Conservation (phyloP, 2,797 vertebrate genomes). For the Neosalanx taihuensis region DNA sequence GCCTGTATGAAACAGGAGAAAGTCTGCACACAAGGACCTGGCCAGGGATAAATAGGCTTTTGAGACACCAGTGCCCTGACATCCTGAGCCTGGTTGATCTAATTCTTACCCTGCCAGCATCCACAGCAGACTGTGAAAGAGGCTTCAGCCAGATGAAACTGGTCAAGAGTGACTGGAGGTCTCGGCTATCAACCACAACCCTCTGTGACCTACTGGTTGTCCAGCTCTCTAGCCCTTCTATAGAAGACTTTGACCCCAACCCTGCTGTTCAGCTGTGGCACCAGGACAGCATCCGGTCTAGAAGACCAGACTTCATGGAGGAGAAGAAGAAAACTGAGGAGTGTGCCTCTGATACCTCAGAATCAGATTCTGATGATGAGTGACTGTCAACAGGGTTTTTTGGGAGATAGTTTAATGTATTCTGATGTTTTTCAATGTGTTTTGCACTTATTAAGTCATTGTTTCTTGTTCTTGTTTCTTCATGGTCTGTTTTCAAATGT, state of each 20-base stretch:
- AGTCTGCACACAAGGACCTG: not conserved
- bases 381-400: too few species aligned
- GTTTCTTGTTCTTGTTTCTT: too few species aligned
- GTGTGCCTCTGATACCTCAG: too few species aligned
- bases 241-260: constrained; percentile 20
- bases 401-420: too few species aligned
- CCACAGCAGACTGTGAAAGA: constrained; percentile 52
- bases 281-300: not conserved
- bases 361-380: too few species aligned
- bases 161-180: constrained; percentile 14
- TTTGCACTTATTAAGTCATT: too few species aligned
- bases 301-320: constrained; percentile 2
- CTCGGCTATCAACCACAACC: not conserved
- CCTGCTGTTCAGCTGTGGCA: constrained; percentile 11
- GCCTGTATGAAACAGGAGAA: not conserved
- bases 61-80: constrained; percentile 57
- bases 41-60: constrained; percentile 10
- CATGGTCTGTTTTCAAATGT: too few species aligned
- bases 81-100: constrained; percentile 59
- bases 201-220: constrained; percentile 17
- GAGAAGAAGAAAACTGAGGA: too few species aligned
- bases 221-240: constrained; percentile 17
- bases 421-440: too few species aligned
- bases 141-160: constrained; percentile 58
- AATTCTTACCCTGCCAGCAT: constrained; percentile 54